Evolutionary conservation across 2,888 invertebrate species (phyloP), one percentile per base, ranked within the genome.

Genomic region (Girardia tigrina): DNA sequence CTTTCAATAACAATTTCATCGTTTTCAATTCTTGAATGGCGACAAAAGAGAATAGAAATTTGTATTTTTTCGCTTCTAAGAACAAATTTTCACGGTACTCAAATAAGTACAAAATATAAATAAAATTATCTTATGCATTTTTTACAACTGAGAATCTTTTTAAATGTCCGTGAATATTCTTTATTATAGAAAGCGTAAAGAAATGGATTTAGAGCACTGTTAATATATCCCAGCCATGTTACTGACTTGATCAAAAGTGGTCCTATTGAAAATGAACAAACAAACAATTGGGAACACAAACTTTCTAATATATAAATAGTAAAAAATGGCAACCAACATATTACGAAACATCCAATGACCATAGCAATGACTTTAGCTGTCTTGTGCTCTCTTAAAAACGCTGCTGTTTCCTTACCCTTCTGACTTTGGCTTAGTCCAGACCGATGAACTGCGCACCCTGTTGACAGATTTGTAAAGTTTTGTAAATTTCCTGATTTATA

Each of bases 271-370:
- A 12, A 71, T 6, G 29, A 20, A 71, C 27, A 28, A 27, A 6
- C 26, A 28, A 71, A 16, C 71, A 26, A 23, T 28, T 28, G 4
- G 2, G 28, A 27, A 71, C 71, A 71, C 20, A 71, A 71, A 27
- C 28, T 27, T 71, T 71, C 71, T 28, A 71, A 23, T 2, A 71
- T n/a, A 23, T 71, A 71, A 28, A 71, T 71, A 28, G 71, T 71
- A n/a, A 71, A 71, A 71, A 71, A 71, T 28, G 71, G 71, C 28
- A 71, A 28, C 71, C 71, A 71, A 23, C 71, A 71, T 1, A 28
- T 28, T 6, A 28, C 27, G 27, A 71, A 71, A 23, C 71, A 28
- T 20, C 71, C 71, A 12, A 71, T 28, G 14, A 71, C 71, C 29
- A 71, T 71, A 2, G 71, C 71, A 27, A 71, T 27, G 14, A 28